Evolutionary conservation across 2,888 invertebrate genomes (phyloP).

Genomic region (Boloria selene): DNA sequence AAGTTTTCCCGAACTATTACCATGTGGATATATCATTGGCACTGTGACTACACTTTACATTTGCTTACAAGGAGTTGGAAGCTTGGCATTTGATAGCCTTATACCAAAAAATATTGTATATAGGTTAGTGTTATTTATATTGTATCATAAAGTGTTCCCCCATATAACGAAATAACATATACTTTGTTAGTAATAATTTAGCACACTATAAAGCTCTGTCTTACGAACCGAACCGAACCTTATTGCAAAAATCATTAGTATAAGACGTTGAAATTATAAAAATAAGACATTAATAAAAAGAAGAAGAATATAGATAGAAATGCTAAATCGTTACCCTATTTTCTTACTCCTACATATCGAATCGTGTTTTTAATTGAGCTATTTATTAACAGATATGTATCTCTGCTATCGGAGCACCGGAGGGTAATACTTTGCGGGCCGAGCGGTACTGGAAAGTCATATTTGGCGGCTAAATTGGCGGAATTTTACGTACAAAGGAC

Average conservation of each 20-base stretch:
- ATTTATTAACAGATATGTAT: slow-evolving; percentile 83
- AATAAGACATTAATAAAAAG: no score
- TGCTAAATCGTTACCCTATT: not conserved
- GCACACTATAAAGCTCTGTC: no score
- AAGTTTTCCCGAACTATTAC: slow-evolving; percentile 93
- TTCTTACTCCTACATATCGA: not conserved
- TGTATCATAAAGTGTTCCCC: not conserved
- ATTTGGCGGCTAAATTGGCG: slow-evolving; percentile 95
- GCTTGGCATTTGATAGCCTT: slow-evolving; percentile 96
- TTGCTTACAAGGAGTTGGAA: slow-evolving; percentile 93
- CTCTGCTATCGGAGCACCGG: slow-evolving; percentile 94
- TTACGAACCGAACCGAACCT: no score
- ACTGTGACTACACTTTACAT: slow-evolving; percentile 93
- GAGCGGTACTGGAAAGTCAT: slow-evolving; percentile 98
- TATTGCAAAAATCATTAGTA: no score
- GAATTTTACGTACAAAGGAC: slow-evolving; percentile 94
- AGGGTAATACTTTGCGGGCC: slow-evolving; percentile 98
- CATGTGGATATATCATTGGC: slow-evolving; percentile 96
- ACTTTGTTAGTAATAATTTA: no score
- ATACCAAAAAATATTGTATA: slow-evolving; percentile 98
- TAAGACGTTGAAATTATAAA: no score
- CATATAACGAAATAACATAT: no score
- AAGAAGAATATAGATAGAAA: no score
- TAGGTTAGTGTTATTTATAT: slow-evolving; percentile 77
- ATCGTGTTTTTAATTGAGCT: not conserved